These are phyloP conservation scores for Microcebus lehilahytsara DNA, from an alignment of 2,113 vertebrate genomes.

Conservation along the genomic window DNA sequence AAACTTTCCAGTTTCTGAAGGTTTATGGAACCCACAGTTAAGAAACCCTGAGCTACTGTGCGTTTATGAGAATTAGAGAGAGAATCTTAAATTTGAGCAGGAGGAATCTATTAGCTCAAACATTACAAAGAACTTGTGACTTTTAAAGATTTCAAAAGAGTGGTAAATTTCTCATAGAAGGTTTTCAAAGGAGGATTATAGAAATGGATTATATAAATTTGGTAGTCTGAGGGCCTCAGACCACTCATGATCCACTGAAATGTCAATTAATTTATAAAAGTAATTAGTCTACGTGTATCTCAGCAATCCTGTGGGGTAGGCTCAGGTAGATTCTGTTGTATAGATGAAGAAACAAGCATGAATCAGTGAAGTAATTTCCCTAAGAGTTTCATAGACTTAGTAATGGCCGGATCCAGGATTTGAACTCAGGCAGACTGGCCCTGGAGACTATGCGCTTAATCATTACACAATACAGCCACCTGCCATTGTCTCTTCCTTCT, in stretches of 20 bases:
- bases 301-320: not conserved
- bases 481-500: not conserved
- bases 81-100: not conserved
- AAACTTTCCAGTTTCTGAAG: not conserved
- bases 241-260: not conserved
- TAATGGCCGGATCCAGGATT: not conserved
- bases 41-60: not conserved
- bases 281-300: constrained; percentile 23
- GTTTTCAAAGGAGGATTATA: not conserved
- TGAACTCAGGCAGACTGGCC: not conserved
- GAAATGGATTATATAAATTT: not conserved
- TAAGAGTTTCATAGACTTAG: not conserved
- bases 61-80: not conserved
- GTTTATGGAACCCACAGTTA: not conserved
- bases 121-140: not conserved
- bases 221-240: not conserved
- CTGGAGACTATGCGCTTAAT: fast-evolving
- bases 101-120: constrained; percentile 17
- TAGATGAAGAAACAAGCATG: not conserved
- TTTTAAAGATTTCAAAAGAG: not conserved
- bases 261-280: constrained; percentile 51
- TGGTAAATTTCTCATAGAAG: not conserved
- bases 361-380: not conserved
- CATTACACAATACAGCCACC: not conserved
- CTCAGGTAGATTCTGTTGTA: not conserved